Percentiles rank a stretch among this genome's conserved stretches.
Evolutionary conservation across 2,113 vertebrate species (phyloP).

Genomic region (Myotis davidii): DNA sequence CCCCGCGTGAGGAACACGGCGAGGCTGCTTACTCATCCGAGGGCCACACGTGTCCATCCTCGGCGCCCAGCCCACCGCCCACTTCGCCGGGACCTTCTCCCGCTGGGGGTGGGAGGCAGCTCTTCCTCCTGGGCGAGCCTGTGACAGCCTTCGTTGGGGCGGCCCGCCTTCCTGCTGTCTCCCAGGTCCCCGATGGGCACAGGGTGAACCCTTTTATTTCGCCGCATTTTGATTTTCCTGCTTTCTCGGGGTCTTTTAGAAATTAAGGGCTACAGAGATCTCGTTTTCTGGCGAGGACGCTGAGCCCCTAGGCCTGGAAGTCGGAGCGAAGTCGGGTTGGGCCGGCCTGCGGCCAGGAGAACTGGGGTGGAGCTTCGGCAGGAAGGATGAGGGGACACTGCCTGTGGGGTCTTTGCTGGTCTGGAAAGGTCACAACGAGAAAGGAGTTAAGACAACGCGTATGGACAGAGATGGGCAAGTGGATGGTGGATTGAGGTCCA

Average conservation of each 20-base stretch:
- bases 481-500: background rate
- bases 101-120: background rate
- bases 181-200: background rate
- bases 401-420: background rate
- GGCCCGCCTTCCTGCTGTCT: background rate
- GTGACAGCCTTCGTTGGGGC: background rate
- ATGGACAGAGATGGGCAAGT: background rate
- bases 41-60: background rate
- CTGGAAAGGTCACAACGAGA: background rate
- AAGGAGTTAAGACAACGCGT: background rate
- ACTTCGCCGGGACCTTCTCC: too few species aligned
- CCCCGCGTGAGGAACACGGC: background rate
- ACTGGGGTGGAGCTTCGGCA: background rate
- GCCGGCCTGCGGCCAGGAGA: background rate
- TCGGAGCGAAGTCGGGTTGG: background rate
- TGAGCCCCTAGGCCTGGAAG: background rate
- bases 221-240: background rate
- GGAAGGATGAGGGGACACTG: background rate
- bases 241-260: background rate
- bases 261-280: background rate
- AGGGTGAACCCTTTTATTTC: background rate
- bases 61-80: background rate
- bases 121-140: background rate
- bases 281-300: background rate
- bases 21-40: background rate